A percentile compares a stretch with the other conserved stretches of the same genome.
These are phyloP conservation scores for Ips nitidus DNA, from an alignment of 1,140 invertebrate species.

Conservation along the genomic window DNA sequence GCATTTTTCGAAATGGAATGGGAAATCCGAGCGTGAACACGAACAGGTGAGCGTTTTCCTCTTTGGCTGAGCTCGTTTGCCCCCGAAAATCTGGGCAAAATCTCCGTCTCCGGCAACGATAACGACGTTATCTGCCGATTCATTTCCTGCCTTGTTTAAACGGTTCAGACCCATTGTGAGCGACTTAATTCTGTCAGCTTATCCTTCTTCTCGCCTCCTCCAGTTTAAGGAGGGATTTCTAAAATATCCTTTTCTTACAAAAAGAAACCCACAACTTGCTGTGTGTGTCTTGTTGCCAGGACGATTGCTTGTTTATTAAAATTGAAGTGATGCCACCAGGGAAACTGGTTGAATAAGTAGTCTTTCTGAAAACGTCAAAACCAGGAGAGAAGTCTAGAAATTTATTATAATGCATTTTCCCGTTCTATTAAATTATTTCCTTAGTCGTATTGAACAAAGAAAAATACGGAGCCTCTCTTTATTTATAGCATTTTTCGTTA, in stretches of 20 bases:
- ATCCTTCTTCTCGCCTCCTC: slow-evolving; percentile 1
- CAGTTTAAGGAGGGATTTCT: too few relatives aligned
- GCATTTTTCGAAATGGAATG: slow-evolving; percentile 25
- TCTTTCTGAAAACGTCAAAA: too few relatives aligned
- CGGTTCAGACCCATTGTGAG: slow-evolving; percentile 6
- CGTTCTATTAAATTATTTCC: too few relatives aligned
- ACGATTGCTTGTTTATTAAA: too few relatives aligned
- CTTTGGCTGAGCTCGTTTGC: slow-evolving; percentile 30
- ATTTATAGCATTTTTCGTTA: slow-evolving; percentile 37
- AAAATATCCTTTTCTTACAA: too few relatives aligned
- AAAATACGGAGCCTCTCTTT: slow-evolving; percentile 11
- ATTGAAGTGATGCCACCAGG: too few relatives aligned
- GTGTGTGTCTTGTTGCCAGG: too few relatives aligned
- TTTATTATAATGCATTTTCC: too few relatives aligned
- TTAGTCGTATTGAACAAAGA: too few relatives aligned
- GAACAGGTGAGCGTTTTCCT: slow-evolving; percentile 32
- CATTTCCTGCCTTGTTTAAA: slow-evolving; percentile 36
- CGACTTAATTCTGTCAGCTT: slow-evolving; percentile 10
- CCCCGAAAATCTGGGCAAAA: slow-evolving; percentile 27
- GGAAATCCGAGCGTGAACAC: slow-evolving; percentile 15
- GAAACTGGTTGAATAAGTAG: too few relatives aligned
- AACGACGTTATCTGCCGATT: slow-evolving; percentile 38
- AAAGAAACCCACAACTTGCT: too few relatives aligned
- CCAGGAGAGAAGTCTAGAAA: too few relatives aligned
- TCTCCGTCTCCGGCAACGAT: slow-evolving; percentile 20